Conservation (phyloP, 2,888 invertebrate species). For the Emesis russula region DNA sequence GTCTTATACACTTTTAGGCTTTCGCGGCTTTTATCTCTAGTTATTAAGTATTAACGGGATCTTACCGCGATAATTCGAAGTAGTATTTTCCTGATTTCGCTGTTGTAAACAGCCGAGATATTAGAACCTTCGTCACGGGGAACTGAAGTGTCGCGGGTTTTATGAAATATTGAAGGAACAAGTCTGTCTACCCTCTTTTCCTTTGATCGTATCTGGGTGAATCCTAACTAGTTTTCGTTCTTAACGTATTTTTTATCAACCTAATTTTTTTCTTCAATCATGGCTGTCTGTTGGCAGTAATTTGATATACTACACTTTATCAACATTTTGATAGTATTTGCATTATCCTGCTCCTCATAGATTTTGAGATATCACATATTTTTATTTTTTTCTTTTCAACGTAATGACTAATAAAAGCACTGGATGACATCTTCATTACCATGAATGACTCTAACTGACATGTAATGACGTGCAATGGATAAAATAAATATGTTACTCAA, state of each 20-base stretch:
- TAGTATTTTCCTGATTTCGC: too few relatives aligned
- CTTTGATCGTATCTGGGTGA: too few relatives aligned
- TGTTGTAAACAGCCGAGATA: too few relatives aligned
- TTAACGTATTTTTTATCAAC: constrained; percentile 2
- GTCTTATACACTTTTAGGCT: too few relatives aligned
- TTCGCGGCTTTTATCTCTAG: too few relatives aligned
- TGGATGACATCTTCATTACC: constrained; percentile 11
- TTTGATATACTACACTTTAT: neutral
- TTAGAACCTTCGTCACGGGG: too few relatives aligned
- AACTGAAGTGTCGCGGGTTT: too few relatives aligned
- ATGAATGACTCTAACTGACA: neutral
- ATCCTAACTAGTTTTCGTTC: constrained; percentile 7
- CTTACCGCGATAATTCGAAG: too few relatives aligned
- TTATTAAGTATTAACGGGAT: too few relatives aligned
- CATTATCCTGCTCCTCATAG: neutral
- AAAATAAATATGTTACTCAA: too few relatives aligned
- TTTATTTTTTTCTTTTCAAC: neutral
- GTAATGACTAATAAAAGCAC: neutral
- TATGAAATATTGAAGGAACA: too few relatives aligned
- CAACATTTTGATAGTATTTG: constrained; percentile 8
- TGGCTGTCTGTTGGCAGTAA: neutral
- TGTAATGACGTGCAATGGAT: neutral
- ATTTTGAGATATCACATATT: constrained; percentile 10
- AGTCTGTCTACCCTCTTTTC: too few relatives aligned
- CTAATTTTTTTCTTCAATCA: neutral